Base-by-base conservation (phyloP, 2,888 invertebrate species). In the Lathronympha strigana region DNA sequence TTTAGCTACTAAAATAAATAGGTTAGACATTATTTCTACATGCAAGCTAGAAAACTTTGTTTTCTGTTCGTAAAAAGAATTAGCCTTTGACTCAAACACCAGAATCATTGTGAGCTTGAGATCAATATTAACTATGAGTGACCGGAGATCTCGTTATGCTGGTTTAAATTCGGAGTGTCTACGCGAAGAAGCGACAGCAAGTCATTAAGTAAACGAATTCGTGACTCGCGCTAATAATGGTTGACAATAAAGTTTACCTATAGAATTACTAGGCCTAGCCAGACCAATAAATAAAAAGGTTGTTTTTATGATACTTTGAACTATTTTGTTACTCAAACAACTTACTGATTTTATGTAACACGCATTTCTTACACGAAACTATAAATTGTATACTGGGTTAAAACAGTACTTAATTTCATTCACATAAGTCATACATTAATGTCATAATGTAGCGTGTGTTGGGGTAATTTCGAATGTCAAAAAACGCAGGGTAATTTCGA, bases 221-320 rank as follows among this genome's bases (percentile, higher is more conserved):
- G 61, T 61, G 61, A 61, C 61, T 61, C 11, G 21, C 8, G 15
- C 51, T 28, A 61, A 61, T 61, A 33, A 61, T 31, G 38, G 11
- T 23, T 23, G 50, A 23, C 19, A 17, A 23, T 49, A 51, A 51
- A 51, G 23, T n/a, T n/a, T n/a, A n/a, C n/a, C 13, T 4, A 43
- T 43, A 51, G 19, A 23, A 47, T 51, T 40, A 53, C 31, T 19
- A 33, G 17, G 33, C 43, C 43, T 33, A 53, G 21, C 15, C 17
- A 31, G 4, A 13, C n/a, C 17, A 6, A 47, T n/a, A 47, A 47
- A 15, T 8, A 43, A 61, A n/a, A 19, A 43, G 6, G 53, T 43
- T 11, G 15, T 31, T 43, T 51, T 61, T 43, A 43, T 50, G 51
- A 43, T n/a, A n/a, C 51, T 5, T 50, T 33, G 4, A 33, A 1